A percentile compares a stretch with the other conserved stretches of the same genome.
Evolutionary conservation across 2,797 vertebrate genomes (phyloP).

Genomic region (Melanotaenia parkinsoni): DNA sequence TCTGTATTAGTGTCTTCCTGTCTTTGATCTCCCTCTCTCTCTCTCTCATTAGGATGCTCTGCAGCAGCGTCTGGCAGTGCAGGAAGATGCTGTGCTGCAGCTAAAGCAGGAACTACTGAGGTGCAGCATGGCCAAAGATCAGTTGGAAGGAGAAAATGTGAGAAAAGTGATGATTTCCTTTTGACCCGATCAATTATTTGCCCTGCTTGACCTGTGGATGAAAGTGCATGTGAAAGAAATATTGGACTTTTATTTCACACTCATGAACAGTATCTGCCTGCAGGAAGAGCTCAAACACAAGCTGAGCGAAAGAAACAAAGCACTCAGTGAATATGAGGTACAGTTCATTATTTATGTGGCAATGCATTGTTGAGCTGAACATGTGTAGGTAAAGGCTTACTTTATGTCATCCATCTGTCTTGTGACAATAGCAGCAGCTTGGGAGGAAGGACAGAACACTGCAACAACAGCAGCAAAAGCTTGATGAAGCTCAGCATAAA

Average conservation of each 20-base stretch:
- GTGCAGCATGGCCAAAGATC: constrained; percentile 94
- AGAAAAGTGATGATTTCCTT: constrained; percentile 74
- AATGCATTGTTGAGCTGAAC: constrained; percentile 9
- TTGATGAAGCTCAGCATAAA: constrained; percentile 90
- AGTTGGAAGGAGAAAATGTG: constrained; percentile 94
- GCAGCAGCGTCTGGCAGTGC: constrained; percentile 93
- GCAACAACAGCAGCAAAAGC: constrained; percentile 91
- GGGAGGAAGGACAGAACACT: constrained; percentile 93
- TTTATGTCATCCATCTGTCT: constrained; percentile 25
- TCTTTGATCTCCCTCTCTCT: constrained; percentile 57
- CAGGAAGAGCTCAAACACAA: constrained; percentile 94
- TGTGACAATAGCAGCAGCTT: constrained; percentile 82
- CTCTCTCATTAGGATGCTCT: constrained; percentile 90
- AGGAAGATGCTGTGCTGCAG: constrained; percentile 93
- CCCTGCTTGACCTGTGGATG: constrained; percentile 28
- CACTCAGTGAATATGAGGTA: constrained; percentile 93
- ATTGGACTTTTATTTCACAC: constrained; percentile 5
- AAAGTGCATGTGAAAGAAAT: constrained; percentile 22
- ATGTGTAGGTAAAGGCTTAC: constrained; percentile 3
- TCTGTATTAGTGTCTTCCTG: constrained; percentile 51
- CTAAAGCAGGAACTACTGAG: constrained; percentile 97
- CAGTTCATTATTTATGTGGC: constrained; percentile 27
- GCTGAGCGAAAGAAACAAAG: constrained; percentile 89
- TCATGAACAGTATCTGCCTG: constrained; percentile 39
- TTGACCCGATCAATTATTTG: constrained; percentile 44